Percentiles rank a stretch among this genome's conserved stretches.
Conservation (phyloP, 1,140 invertebrate species). For the Cheumatopsyche charites region DNA sequence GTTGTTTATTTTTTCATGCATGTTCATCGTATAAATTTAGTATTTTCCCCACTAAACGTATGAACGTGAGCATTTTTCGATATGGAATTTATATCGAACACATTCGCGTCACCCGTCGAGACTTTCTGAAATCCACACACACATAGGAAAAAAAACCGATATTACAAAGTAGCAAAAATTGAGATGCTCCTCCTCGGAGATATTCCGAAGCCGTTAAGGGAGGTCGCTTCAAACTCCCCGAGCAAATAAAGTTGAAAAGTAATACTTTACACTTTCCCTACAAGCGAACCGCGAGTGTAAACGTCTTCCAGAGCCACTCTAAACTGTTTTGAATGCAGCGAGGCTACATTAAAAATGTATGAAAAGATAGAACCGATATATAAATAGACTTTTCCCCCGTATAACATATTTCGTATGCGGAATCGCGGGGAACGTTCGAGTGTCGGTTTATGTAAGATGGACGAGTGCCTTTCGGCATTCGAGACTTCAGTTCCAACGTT, state of each 20-base stretch:
- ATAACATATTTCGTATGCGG: background rate
- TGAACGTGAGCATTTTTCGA: too few species aligned
- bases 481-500: too few species aligned
- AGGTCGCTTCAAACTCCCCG: slow-evolving; percentile 46
- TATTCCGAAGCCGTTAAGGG: slow-evolving; percentile 33
- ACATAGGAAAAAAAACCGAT: background rate
- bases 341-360: slow-evolving; percentile 23
- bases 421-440: background rate
- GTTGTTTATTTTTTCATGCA: too few species aligned
- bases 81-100: too few species aligned
- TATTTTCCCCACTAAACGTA: too few species aligned
- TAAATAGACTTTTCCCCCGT: background rate
- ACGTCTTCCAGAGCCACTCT: slow-evolving; percentile 38
- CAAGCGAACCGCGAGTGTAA: slow-evolving; percentile 23
- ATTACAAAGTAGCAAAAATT: too few species aligned
- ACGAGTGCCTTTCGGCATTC: background rate
- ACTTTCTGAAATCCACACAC: too few species aligned
- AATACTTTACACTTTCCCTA: slow-evolving; percentile 48
- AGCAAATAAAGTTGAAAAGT: slow-evolving; percentile 50
- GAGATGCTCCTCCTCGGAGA: slow-evolving; percentile 3
- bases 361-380: background rate
- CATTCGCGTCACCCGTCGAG: too few species aligned
- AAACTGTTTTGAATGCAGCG: slow-evolving; percentile 48
- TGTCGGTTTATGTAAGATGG: background rate
- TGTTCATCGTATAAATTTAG: too few species aligned